phyloP scores from a whole-genome alignment of 1,140 invertebrate species.

The Eumaeus atala region DNA sequence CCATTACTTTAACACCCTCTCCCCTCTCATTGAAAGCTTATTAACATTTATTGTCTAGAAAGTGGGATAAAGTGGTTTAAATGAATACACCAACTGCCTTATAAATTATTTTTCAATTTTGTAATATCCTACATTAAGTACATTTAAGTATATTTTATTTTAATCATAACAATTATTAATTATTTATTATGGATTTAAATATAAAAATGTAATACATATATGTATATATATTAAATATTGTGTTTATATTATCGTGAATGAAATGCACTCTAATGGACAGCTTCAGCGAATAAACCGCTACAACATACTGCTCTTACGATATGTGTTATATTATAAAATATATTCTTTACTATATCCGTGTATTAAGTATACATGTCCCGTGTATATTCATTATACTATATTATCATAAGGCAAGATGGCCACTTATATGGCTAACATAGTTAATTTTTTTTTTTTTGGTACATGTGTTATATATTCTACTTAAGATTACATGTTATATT shows the following conservation, averaged over 20 bases:
- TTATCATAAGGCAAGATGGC: conserved; percentile 64
- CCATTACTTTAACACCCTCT: too few relatives aligned
- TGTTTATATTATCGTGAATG: conserved; percentile 67
- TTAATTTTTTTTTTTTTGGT: conserved; percentile 49
- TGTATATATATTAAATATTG: conserved; percentile 36
- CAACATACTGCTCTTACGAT: conserved; percentile 26
- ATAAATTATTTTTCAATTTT: conserved; percentile 68
- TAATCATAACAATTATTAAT: conserved; percentile 66
- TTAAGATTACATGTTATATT: conserved; percentile 42
- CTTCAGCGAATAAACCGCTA: conserved; percentile 30
- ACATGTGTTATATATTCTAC: conserved; percentile 54
- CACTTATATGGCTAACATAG: conserved; percentile 60
- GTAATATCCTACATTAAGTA: conserved; percentile 68
- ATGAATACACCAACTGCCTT: conserved; percentile 45
- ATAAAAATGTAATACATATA: conserved; percentile 52
- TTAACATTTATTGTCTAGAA: too few relatives aligned
- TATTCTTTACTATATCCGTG: conserved; percentile 24
- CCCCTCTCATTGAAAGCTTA: too few relatives aligned
- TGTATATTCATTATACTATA: conserved; percentile 24
- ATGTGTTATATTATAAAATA: conserved; percentile 31
- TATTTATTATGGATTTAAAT: conserved; percentile 64
- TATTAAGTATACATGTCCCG: conserved; percentile 27
- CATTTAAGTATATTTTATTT: conserved; percentile 63
- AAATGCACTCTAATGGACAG: conserved; percentile 69
- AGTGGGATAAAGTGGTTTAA: conserved; percentile 16